Evolutionary conservation across 2,797 vertebrate genomes (phyloP), one percentile per base, ranked within the genome.

Genomic region (Octomys mimax): DNA sequence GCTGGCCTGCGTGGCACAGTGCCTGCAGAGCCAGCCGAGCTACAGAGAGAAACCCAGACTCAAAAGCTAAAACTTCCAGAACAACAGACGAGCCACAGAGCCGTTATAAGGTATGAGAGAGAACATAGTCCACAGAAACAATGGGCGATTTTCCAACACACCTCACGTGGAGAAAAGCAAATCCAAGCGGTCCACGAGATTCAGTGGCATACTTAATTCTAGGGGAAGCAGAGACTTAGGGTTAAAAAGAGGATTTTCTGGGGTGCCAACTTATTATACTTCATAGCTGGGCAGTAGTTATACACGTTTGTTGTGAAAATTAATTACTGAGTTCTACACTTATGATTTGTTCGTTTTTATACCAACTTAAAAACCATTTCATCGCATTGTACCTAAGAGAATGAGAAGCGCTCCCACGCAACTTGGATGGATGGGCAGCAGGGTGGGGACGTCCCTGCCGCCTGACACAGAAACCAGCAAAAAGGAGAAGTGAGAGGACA

Each of bases 141-240:
- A 28, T 42, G 14, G 36, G 33, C 39, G 52, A 1, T 13, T 24
- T 59, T 46, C 6, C 3, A 64, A 26, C 31, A 42, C 12, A 31
- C 28, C 2, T 11, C 61, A 64, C 62, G 11, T 9, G 73, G 16
- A 36, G 2, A 28, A 10, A 33, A 73, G 11, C 12, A n/a, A 8
- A 62, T 31, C 22, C 64, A 71, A 6, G 26, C 2, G 5, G 18
- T 21, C 75, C 71, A 3, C 36, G 24, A 24, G 52, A 46, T 22
- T 36, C 39, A 62, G 0, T 33, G 21, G 26, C 21, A 26, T 28
- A 36, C n/a, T 33, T 54, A 7, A 49, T 61, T 49, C 39, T 42
- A 14, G 19, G 33, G 42, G 10, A 54, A 13, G 9, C 7, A 0
- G 26, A 5, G 21, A 19, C 26, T 26, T 22, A 0, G 2, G 1